Conservation (phyloP, 2,113 vertebrate genomes). For the Barnardius zonarius region DNA sequence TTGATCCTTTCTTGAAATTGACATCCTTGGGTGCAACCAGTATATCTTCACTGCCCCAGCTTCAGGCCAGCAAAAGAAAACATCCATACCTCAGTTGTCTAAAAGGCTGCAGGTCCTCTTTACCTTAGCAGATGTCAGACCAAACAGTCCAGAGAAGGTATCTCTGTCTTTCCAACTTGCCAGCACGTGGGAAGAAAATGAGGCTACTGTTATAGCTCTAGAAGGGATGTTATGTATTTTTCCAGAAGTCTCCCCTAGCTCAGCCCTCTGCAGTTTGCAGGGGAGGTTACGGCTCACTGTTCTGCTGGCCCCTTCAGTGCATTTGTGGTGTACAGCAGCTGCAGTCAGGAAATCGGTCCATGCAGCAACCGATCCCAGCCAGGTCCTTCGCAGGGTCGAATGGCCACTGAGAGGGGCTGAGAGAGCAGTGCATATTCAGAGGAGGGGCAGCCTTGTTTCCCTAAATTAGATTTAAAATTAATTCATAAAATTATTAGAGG, state of each 20-base stretch:
- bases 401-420: neutral
- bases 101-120: neutral
- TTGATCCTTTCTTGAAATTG: neutral
- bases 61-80: neutral
- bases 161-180: neutral
- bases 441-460: neutral
- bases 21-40: neutral
- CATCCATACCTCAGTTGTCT: neutral
- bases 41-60: neutral
- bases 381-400: rapidly evolving
- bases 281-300: neutral
- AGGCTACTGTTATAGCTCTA: neutral
- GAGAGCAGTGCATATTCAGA: neutral
- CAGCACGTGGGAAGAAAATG: neutral
- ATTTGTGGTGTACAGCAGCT: neutral
- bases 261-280: neutral
- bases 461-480: neutral
- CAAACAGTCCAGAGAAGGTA: neutral
- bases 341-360: neutral
- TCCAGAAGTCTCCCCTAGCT: neutral
- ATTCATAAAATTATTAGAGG: neutral
- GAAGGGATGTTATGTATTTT: neutral
- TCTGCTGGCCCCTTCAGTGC: neutral
- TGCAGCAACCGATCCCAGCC: rapidly evolving
- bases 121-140: neutral